These are phyloP conservation scores for Tapirus terrestris DNA, from an alignment of 2,113 vertebrate genomes.

Conservation along the genomic window DNA sequence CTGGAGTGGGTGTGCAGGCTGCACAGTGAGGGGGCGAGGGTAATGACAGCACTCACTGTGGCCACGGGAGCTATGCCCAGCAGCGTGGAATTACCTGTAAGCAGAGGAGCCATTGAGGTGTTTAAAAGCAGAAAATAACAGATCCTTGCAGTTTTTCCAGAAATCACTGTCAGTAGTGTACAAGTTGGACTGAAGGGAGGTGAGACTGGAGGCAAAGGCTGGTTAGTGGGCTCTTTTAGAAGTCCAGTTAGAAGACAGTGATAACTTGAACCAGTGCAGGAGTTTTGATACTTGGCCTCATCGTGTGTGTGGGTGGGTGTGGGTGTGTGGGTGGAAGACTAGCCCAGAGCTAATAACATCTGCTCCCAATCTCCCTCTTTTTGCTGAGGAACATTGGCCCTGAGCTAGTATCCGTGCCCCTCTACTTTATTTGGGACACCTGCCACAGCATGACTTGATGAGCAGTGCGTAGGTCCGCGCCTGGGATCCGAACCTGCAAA, in stretches of 20 bases:
- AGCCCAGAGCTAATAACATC: too few relatives aligned
- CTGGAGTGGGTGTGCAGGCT: background rate
- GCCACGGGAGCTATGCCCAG: fast-evolving
- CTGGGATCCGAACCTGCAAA: too few relatives aligned
- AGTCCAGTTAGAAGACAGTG: background rate
- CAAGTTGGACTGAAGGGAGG: background rate
- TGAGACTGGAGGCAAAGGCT: too few relatives aligned
- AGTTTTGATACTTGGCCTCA: background rate
- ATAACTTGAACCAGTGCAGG: background rate
- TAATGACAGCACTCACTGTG: too few relatives aligned
- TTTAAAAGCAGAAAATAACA: background rate
- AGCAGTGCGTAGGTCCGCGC: too few relatives aligned
- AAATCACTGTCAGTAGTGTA: background rate
- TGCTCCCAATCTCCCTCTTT: too few relatives aligned
- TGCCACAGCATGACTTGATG: too few relatives aligned
- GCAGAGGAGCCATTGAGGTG: background rate
- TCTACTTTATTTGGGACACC: too few relatives aligned
- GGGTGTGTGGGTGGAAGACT: too few relatives aligned
- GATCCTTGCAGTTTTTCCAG: background rate
- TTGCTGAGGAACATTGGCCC: too few relatives aligned
- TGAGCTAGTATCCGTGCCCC: too few relatives aligned
- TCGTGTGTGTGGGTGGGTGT: too few relatives aligned
- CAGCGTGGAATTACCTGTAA: background rate
- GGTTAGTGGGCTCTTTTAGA: fast-evolving
- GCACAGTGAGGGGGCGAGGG: background rate